Evolutionary conservation across 30 jellyfish, hydroid and myxozoan genomes (phyloP), one percentile per base, ranked within the genome.

Genomic region (Aurelia aurita complex sp. Pacific): DNA sequence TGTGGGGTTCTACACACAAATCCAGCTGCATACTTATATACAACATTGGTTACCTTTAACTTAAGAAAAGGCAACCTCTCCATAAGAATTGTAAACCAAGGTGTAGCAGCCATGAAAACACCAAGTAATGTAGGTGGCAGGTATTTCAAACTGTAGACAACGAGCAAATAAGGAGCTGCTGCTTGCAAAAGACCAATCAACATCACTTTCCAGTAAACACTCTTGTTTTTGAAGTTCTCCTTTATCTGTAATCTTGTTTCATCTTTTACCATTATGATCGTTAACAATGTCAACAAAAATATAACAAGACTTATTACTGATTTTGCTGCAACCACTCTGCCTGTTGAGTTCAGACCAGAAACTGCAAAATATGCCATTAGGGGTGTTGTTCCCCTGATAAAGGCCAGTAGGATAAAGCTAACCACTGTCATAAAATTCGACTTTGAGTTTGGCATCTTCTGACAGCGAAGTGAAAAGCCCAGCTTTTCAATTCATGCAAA

Each of bases 311-410:
- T 83, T 4, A 90, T 69, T 29, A 57, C 80, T 42, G 96, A 80
- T 74, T 90, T 90, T 67, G 70, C 52, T 10, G 91, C 83, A 15
- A 90, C 95, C 3, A 90, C 97, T 10, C 85, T 60, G 19, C 97
- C 88, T 6, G 97, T 64, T 10, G 97, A 76, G 40, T 83, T 73
- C 42, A 83, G 85, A 29, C 67, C 64, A 32, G 88, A 54, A 1
- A 90, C 91, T 9, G 97, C 97, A 29, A 83, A 69, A 35, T 66
- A 84, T 66, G 88, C 79, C 97, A 90, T 90, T 40, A 90, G 74
- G 23, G 97, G 97, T 54, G 97, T 85, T 18, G 92, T 82, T 9
- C 97, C 97, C 23, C 97, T 60, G 42, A 90, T 77, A 23, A 84
- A 42, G 5, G 97, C 89, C 74, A 90, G 79, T 6, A 76, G 29